Percentiles rank a stretch among this genome's conserved stretches.
Conservation (phyloP, 1,140 invertebrate species). For the Hestina assimilis region DNA sequence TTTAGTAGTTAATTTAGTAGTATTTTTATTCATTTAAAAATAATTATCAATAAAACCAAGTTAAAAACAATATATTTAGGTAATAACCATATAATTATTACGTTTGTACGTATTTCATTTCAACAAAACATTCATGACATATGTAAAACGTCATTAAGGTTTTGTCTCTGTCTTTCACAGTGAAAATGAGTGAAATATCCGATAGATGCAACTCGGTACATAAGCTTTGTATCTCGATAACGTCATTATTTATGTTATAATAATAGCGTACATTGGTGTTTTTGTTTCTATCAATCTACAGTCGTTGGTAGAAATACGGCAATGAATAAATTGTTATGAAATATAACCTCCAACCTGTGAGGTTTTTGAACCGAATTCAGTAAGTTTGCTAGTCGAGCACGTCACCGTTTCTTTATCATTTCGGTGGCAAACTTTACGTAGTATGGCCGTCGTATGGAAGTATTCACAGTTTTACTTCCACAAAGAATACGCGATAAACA, state of each 20-base stretch:
- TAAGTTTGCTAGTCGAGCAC: slow-evolving; percentile 40
- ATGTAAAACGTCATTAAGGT: slow-evolving; percentile 16
- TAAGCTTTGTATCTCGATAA: neutral
- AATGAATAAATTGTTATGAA: neutral
- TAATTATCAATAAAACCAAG: neutral
- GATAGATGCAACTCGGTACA: neutral
- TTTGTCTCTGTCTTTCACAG: slow-evolving; percentile 4
- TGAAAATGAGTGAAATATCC: neutral
- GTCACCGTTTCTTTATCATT: slow-evolving; percentile 75
- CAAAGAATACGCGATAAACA: slow-evolving; percentile 80
- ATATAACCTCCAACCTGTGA: neutral
- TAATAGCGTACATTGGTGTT: slow-evolving; percentile 3
- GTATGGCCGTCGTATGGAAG: slow-evolving; percentile 77
- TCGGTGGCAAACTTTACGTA: slow-evolving; percentile 76
- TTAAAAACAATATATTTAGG: too few species aligned
- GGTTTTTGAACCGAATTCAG: slow-evolving; percentile 20
- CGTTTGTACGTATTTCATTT: too few species aligned
- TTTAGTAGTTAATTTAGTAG: too few species aligned
- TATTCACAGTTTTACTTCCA: slow-evolving; percentile 79
- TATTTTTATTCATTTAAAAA: too few species aligned
- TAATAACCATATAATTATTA: too few species aligned
- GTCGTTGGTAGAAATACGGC: neutral
- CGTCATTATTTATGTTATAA: neutral
- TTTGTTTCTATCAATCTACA: neutral
- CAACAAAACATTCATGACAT: slow-evolving; percentile 6